A percentile compares a stretch with the other conserved stretches of the same genome.
These are phyloP conservation scores for Tamandua tetradactyla DNA, from an alignment of 2,797 vertebrate genomes.

Conservation along the genomic window DNA sequence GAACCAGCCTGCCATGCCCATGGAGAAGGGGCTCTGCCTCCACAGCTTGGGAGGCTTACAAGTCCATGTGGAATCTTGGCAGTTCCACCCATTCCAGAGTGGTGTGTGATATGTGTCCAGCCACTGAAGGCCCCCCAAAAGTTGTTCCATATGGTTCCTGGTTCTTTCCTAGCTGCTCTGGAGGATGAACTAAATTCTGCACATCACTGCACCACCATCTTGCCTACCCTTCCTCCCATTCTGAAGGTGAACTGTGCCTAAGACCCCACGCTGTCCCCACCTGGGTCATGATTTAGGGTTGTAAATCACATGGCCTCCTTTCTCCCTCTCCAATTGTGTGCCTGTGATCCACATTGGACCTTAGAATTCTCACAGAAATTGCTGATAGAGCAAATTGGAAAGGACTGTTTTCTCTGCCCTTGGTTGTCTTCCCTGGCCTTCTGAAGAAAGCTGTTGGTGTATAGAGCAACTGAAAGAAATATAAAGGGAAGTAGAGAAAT, in stretches of 20 bases:
- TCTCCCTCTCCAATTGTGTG: not conserved
- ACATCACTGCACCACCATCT: too few species aligned
- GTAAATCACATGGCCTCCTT: not conserved
- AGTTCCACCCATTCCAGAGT: too few species aligned
- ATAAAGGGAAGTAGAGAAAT: not conserved
- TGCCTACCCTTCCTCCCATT: not conserved
- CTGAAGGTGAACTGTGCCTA: not conserved
- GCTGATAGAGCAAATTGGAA: conserved; percentile 8
- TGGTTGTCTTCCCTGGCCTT: not conserved
- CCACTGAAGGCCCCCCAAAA: too few species aligned
- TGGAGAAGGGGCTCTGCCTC: too few species aligned
- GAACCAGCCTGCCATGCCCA: too few species aligned
- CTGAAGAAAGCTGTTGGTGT: conserved; percentile 33
- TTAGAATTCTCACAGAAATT: not conserved
- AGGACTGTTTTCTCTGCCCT: not conserved
- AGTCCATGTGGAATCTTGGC: too few species aligned
- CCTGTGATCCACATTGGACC: conserved; percentile 19
- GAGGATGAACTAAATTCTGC: too few species aligned
- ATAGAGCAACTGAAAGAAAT: conserved; percentile 35
- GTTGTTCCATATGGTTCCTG: too few species aligned
- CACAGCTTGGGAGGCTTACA: too few species aligned
- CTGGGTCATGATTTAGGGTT: not conserved
- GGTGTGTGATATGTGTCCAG: too few species aligned
- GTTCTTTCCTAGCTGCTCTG: too few species aligned
- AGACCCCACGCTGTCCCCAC: not conserved